phyloP scores from a whole-genome alignment of 2,113 vertebrate genomes.

The Hirundichthys speculiger region DNA sequence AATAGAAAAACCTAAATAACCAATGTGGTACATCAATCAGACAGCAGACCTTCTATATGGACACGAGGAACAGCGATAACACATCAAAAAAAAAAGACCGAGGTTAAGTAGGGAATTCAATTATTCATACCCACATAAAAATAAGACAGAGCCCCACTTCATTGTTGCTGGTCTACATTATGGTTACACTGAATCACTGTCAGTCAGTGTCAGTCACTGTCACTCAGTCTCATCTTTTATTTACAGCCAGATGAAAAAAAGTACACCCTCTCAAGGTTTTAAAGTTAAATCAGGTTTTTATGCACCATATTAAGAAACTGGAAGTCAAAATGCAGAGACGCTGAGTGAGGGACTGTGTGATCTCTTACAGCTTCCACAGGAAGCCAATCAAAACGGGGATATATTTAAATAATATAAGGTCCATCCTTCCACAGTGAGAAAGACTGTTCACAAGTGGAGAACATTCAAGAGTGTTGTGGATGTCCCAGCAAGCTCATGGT shows the following conservation, averaged over 20 bases:
- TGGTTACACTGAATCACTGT: slow-evolving; percentile 30
- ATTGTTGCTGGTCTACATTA: slow-evolving; percentile 47
- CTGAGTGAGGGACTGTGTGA: no score
- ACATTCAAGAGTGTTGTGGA: no score
- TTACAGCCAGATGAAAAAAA: slow-evolving; percentile 24
- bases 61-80: slow-evolving; percentile 65
- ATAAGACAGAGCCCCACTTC: slow-evolving; percentile 43
- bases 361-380: no score
- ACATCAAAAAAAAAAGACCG: slow-evolving; percentile 65
- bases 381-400: no score
- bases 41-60: slow-evolving; percentile 31
- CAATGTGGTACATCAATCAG: slow-evolving; percentile 71
- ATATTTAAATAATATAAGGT: no score
- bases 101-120: slow-evolving; percentile 68
- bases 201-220: slow-evolving; percentile 45
- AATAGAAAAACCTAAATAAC: slow-evolving; percentile 72
- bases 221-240: slow-evolving; percentile 48
- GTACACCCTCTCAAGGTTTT: no score
- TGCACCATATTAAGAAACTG: no score
- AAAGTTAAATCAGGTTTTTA: no score
- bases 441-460: no score
- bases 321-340: no score
- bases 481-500: no score
- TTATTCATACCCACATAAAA: slow-evolving; percentile 64
- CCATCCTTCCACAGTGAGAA: no score